Base-by-base conservation (phyloP, 2,888 invertebrate species). In the Napeogenes inachia region DNA sequence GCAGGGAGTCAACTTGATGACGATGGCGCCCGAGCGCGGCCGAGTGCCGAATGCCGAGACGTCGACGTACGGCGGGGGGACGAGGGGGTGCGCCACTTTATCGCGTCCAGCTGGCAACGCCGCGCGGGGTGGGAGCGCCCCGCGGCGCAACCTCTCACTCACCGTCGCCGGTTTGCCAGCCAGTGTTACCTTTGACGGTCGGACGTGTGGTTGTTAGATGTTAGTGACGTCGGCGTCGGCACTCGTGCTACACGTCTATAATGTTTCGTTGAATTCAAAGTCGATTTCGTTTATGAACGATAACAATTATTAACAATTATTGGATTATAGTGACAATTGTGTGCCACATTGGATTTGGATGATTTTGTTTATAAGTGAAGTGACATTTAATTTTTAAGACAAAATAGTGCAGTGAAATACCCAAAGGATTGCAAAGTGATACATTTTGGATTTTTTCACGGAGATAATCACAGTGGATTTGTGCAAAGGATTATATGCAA, bases 281-380 rank as follows among this genome's bases (percentile, higher is more conserved):
- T 87, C 82, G 81, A 80, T 86, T 80, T 84, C 82, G 87, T 87
- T 88, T 82, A 85, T 91, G 84, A 77, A 79, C 76, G 78, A 87
- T 85, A 89, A 85, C 78, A 69, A 70, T 82, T 90, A 88, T 91
- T 89, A 88, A 91, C 92, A 91, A 92, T 93, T 92, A 92, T 91
- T 93, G 92, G 93, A 93, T 91, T 92, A 93, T 92, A 93, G 93
- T 92, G 93, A 92, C 91, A 92, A 92, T 91, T 91, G 91, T 84
- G 75, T 80, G 80, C 76, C 78, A 74, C 79, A 77, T 80, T 85
- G 89, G 87, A 89, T 89, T 86, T 86, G 86, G 86, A 87, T 87
- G 77, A 75, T 80, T 73, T 79, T 75, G 66, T 78, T 82, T 77
- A 80, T 77, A 81, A 81, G 89, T 87, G 86, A 75, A 83, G 87